Evolutionary conservation across 2,888 invertebrate genomes (phyloP).

Genomic region (Nowickia ferox): DNA sequence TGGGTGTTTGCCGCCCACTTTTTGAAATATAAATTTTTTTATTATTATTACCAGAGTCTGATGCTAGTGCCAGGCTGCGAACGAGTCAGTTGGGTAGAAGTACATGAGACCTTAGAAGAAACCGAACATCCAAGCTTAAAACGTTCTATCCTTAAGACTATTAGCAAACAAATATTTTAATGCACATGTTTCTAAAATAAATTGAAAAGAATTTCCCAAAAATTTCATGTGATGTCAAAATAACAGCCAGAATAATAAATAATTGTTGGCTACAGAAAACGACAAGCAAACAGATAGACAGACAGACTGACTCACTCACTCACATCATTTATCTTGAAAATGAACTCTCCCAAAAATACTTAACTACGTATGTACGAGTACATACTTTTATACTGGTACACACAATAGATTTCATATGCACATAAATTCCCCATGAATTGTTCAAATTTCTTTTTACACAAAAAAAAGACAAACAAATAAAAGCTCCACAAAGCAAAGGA

Average conservation of each 20-base stretch:
- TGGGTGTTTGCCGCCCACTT: no score
- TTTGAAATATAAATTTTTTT: no score
- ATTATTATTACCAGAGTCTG: no score
- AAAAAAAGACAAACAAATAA: background rate
- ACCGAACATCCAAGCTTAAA: no score
- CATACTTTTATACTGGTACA: no score
- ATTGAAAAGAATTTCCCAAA: background rate
- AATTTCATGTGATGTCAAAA: slow-evolving; percentile 6
- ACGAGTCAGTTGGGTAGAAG: no score
- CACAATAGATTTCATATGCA: background rate
- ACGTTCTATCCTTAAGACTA: no score
- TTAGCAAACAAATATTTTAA: no score
- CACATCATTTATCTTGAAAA: slow-evolving; percentile 33
- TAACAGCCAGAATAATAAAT: background rate
- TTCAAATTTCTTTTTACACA: slow-evolving; percentile 12
- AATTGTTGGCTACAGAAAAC: slow-evolving; percentile 4
- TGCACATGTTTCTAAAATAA: background rate
- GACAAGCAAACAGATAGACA: background rate
- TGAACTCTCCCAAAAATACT: slow-evolving; percentile 10
- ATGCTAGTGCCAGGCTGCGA: no score
- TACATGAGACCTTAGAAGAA: no score
- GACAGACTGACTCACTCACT: background rate
- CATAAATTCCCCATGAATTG: slow-evolving; percentile 26
- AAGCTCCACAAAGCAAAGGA: background rate
- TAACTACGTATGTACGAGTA: no score